A percentile compares a stretch with the other conserved stretches of the same genome.
These are phyloP conservation scores for Colaptes auratus DNA, from an alignment of 2,113 vertebrate species.

Conservation along the genomic window DNA sequence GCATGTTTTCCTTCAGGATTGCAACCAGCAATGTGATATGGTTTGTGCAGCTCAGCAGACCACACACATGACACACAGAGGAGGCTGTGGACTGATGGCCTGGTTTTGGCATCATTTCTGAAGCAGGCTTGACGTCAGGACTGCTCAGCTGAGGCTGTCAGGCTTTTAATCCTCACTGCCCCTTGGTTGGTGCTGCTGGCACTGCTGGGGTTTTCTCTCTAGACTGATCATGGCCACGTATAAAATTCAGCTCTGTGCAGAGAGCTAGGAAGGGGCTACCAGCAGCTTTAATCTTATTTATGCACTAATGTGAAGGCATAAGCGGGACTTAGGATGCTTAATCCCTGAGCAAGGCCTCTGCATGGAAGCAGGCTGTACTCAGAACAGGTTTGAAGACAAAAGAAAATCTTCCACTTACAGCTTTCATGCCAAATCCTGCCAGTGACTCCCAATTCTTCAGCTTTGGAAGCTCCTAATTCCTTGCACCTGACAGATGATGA, in stretches of 20 bases:
- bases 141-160: neutral
- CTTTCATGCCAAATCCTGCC: neutral
- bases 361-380: neutral
- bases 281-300: constrained; percentile 11
- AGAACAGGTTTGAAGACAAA: neutral
- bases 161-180: neutral
- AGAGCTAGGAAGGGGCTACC: neutral
- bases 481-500: neutral
- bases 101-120: neutral
- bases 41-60: neutral
- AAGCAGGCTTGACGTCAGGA: neutral
- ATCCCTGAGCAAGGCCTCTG: neutral
- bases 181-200: neutral
- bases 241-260: neutral
- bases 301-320: neutral
- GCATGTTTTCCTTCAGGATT: neutral
- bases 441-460: neutral
- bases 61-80: neutral
- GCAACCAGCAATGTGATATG: neutral
- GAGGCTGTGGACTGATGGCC: neutral
- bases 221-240: neutral
- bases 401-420: neutral
- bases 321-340: neutral
- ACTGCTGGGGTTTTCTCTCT: neutral
- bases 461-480: neutral